A percentile compares a stretch with the other conserved stretches of the same genome.
Conservation (phyloP, 2,797 vertebrate genomes). For the Mus spretus region DNA sequence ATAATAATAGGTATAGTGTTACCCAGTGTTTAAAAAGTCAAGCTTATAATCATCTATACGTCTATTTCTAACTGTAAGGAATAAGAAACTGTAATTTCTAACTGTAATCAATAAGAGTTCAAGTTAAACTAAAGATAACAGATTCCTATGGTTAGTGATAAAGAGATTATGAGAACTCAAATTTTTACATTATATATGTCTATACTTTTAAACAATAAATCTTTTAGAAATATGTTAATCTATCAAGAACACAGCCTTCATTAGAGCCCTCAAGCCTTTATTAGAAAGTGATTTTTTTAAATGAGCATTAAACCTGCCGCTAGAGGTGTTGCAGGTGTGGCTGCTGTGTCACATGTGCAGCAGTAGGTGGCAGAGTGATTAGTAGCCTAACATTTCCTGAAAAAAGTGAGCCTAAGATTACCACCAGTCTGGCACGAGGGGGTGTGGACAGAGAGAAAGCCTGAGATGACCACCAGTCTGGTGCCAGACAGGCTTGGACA, state of each 20-base stretch:
- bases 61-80: background rate
- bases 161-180: background rate
- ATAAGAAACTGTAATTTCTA: background rate
- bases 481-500: no score
- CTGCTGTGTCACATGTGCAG: no score
- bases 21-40: background rate
- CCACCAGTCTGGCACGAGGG: no score
- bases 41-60: background rate
- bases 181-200: slow-evolving; percentile 32
- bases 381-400: no score
- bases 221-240: slow-evolving; percentile 15
- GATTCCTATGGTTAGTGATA: background rate
- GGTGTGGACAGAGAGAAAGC: no score
- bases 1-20: background rate
- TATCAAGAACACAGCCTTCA: background rate
- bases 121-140: slow-evolving; percentile 24
- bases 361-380: no score
- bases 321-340: no score
- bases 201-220: background rate
- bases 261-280: background rate
- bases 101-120: slow-evolving; percentile 8
- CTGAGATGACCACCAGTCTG: no score
- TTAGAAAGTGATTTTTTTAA: slow-evolving; percentile 23
- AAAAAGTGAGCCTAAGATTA: no score
- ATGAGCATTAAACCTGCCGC: background rate